These are phyloP conservation scores for Hyalella azteca DNA, from an alignment of 2,888 invertebrate genomes.

Conservation along the genomic window DNA sequence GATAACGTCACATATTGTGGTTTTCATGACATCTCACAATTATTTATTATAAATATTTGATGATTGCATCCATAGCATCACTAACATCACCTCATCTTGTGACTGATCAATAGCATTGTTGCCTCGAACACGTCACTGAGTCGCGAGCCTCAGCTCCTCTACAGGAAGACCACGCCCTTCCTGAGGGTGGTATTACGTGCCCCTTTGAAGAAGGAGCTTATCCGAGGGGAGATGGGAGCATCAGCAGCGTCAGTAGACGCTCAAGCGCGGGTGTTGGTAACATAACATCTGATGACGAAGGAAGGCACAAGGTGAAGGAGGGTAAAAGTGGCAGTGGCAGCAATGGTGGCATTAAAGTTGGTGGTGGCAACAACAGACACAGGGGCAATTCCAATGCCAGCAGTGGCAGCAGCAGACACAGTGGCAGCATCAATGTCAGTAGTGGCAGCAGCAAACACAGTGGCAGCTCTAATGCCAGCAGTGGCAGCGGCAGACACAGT, in stretches of 20 bases:
- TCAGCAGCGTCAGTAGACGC: neutral
- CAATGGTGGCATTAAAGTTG: neutral
- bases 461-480: neutral
- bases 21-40: too few relatives aligned
- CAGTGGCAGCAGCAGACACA: neutral
- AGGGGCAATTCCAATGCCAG: neutral
- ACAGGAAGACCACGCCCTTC: constrained; percentile 16
- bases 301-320: too few relatives aligned
- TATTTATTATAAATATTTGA: too few relatives aligned
- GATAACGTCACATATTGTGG: too few relatives aligned
- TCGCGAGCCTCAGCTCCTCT: too few relatives aligned
- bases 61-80: too few relatives aligned
- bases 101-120: too few relatives aligned
- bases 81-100: too few relatives aligned
- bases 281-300: neutral
- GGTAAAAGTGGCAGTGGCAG: neutral
- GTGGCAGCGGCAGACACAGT: neutral
- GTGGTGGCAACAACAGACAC: neutral
- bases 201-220: neutral
- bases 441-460: neutral
- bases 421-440: neutral
- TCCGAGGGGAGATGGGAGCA: constrained; percentile 30
- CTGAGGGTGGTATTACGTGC: neutral
- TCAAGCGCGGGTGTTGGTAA: neutral
- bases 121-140: too few relatives aligned